Evolutionary conservation across 2,797 vertebrate species (phyloP), one percentile per base, ranked within the genome.

Genomic region (Notolepis coatsorum): DNA sequence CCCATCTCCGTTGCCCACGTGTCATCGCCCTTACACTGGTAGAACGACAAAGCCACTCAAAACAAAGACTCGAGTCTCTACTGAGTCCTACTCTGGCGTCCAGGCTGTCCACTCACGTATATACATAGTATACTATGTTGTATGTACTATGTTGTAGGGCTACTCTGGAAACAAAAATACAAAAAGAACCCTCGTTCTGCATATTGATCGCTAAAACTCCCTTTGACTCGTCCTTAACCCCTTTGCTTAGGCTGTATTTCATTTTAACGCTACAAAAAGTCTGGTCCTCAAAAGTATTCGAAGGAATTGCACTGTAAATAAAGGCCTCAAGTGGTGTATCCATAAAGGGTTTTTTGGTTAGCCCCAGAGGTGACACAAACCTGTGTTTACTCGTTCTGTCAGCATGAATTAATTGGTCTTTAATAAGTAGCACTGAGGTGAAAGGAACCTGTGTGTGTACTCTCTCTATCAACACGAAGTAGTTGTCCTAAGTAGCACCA

Each of bases 301-400:
- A 71, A 30, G 3, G 61, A 72, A 86, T 75, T 90, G 77, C 79
- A 82, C 88, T 86, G 86, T 86, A 90, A 90, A 86, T 81, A 61
- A 93, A 93, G 90, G 86, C 88, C 90, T 89, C 89, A 42, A 65
- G 65, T 85, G 90, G 90, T 90, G 61, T 61, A 68, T 74, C 66
- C 70, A 62, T 80, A 75, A 76, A 76, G 66, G 73, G 61, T 55
- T 53, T 3, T 78, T 68, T 73, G 68, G 64, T 48, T 13, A 69
- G 55, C 51, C 62, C 45, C 77, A 77, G 71, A 55, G 46, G 63
- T 71, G 58, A 80, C 58, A 75, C 43, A 61, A 38, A 33, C 64
- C 48, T 84, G 66, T 38, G n/a, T 31, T 28, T 1, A 38, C 35
- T 39, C 17, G 3, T 54, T 7, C 20, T 41, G 17, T 54, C 37